These are phyloP conservation scores for Agrypnia vestita DNA, from an alignment of 1,140 invertebrate genomes.

Conservation along the genomic window DNA sequence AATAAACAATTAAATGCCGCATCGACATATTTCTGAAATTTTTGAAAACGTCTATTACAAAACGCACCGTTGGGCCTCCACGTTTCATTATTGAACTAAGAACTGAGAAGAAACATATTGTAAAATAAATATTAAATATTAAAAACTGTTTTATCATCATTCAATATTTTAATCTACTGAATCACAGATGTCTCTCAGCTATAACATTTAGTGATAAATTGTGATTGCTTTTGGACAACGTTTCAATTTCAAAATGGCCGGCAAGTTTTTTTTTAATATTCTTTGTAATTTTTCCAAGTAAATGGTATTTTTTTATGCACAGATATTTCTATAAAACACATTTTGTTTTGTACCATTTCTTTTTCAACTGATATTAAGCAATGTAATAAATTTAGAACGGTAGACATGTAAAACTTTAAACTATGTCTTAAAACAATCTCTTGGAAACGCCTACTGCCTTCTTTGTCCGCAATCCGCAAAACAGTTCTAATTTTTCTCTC, in stretches of 20 bases:
- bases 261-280: neutral
- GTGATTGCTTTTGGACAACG: neutral
- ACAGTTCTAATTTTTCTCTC: slow-evolving; percentile 51
- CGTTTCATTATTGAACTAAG: no score
- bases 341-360: neutral
- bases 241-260: slow-evolving; percentile 28
- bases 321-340: neutral
- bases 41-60: no score
- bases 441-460: slow-evolving; percentile 49
- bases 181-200: slow-evolving; percentile 20
- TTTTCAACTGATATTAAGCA: neutral
- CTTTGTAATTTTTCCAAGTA: neutral
- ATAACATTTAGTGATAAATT: neutral
- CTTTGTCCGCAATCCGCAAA: slow-evolving; percentile 54
- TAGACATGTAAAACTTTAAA: slow-evolving; percentile 10
- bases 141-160: slow-evolving; percentile 18
- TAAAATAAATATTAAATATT: neutral
- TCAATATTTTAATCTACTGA: neutral
- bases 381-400: neutral
- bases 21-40: no score
- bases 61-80: no score
- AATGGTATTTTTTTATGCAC: neutral
- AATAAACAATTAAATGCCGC: no score
- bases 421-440: slow-evolving; percentile 24
- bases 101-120: no score